These are phyloP conservation scores for Astyanax mexicanus DNA, from an alignment of 2,797 vertebrate genomes.

Conservation along the genomic window DNA sequence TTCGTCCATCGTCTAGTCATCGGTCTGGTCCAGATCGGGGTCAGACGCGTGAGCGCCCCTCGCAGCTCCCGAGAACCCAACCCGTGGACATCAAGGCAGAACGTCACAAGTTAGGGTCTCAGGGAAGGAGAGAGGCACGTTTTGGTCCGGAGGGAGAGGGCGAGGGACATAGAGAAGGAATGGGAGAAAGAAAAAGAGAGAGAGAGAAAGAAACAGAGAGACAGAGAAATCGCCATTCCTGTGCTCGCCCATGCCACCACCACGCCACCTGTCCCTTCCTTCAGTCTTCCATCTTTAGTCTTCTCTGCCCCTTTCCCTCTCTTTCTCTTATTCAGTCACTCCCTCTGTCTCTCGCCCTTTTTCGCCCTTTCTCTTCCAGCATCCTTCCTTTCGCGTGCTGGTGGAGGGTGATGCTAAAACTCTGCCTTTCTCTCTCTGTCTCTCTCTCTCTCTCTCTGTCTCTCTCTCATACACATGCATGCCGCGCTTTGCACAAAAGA, in stretches of 20 bases:
- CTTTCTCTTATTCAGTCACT: not conserved
- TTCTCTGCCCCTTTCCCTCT: not conserved
- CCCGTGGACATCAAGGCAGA: conserved; percentile 99
- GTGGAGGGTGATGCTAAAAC: conserved; percentile 7
- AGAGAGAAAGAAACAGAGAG: not conserved
- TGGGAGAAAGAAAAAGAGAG: conserved; percentile 8
- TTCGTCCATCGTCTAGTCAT: not conserved
- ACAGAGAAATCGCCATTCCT: conserved; percentile 31
- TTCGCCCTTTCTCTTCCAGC: too few species aligned
- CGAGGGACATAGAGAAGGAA: not conserved
- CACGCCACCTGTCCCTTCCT: not conserved
- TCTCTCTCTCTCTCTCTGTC: not conserved
- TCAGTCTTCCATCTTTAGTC: not conserved
- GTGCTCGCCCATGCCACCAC: not conserved
- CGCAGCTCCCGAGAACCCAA: conserved; percentile 99
- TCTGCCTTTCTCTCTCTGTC: not conserved
- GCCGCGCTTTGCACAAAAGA: conserved; percentile 48
- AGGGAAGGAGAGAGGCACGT: conserved; percentile 99
- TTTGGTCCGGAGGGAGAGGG: conserved; percentile 33
- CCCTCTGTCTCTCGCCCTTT: not conserved
- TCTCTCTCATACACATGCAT: conserved; percentile 2
- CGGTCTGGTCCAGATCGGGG: conserved; percentile 2
- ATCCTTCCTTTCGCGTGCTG: conserved; percentile 16
- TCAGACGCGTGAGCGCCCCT: conserved; percentile 91
- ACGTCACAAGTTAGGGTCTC: conserved; percentile 99